A percentile compares a stretch with the other conserved stretches of the same genome.
Conservation (phyloP, 2,797 vertebrate genomes). For the Urocyon cinereoargenteus region DNA sequence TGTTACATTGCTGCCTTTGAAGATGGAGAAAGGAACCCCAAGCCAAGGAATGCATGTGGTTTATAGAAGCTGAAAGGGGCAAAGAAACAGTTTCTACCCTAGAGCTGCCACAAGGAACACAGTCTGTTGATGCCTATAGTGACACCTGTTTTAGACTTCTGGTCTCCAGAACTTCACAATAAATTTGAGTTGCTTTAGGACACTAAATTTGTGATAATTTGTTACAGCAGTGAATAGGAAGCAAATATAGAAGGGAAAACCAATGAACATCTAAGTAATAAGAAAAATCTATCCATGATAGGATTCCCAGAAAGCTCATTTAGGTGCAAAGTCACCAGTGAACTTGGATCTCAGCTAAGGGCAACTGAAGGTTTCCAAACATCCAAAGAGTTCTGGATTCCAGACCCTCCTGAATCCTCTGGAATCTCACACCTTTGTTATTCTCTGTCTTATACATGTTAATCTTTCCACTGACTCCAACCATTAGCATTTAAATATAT, state of each 20-base stretch:
- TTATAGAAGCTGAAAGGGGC: neutral
- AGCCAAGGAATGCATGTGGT: neutral
- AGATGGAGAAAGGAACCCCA: neutral
- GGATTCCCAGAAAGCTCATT: neutral
- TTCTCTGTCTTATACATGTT: neutral
- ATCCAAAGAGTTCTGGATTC: neutral
- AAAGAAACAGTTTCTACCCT: neutral
- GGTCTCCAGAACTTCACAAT: neutral
- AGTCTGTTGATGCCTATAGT: neutral
- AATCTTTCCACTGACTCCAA: neutral
- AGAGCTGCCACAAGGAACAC: neutral
- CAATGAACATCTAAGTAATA: neutral
- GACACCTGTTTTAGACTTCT: neutral
- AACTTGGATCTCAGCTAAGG: neutral
- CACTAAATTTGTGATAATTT: neutral
- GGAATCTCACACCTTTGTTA: neutral
- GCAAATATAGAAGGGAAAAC: neutral
- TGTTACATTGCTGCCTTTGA: neutral
- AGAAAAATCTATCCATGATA: neutral
- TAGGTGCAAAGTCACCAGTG: neutral
- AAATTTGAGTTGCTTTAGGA: neutral
- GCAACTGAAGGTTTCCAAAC: neutral
- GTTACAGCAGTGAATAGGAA: neutral
- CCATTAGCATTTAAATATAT: neutral
- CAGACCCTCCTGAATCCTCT: neutral